Evolutionary conservation across 2,113 vertebrate species (phyloP), one percentile per base, ranked within the genome.

Genomic region (Oxyura jamaicensis): DNA sequence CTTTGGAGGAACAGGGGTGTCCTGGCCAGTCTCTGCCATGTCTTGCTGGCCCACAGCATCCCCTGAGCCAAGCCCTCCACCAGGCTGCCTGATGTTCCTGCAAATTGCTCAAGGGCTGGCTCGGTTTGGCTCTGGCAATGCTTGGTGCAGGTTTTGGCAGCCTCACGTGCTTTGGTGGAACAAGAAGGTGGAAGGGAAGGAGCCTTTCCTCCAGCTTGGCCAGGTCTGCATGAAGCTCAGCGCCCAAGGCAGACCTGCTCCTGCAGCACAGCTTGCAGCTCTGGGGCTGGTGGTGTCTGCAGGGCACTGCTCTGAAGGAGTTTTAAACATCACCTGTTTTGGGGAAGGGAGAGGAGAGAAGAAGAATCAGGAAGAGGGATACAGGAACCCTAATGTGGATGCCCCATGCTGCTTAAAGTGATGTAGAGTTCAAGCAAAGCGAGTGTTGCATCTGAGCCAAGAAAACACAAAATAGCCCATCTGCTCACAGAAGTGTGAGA

Each of bases 231-330:
- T 1, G 4, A 44, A 60, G 13, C 9, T 13, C 52, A 79, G 13
- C 1, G 0, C 20, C 44, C 1, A 0, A 73, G 78, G 33, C 48
- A 36, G 29, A 53, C 4, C 14, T 2, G 0, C 25, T 77, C 18
- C 10, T 69, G 41, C 13, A 33, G 22, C 41, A 2, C 0, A 75
- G 6, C 11, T 44, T 35, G 21, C 41, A 82, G 39, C 66, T 69
- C 2, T 44, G 39, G 59, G 33, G 6, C 15, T 67, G 44, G 28
- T 50, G 55, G 44, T 28, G 62, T 26, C 72, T 31, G 33, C 41
- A 55, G 42, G 26, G 5, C 11, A 72, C 56, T 0, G 0, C 33
- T 55, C 42, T 39, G 4, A 35, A 42, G 36, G 8, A 18, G 11
- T 69, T 66, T 52, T 56, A 75, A 68, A 48, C 18, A 17, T 29